These are phyloP conservation scores for Oryzias celebensis DNA, from an alignment of 2,113 vertebrate genomes.

Conservation along the genomic window DNA sequence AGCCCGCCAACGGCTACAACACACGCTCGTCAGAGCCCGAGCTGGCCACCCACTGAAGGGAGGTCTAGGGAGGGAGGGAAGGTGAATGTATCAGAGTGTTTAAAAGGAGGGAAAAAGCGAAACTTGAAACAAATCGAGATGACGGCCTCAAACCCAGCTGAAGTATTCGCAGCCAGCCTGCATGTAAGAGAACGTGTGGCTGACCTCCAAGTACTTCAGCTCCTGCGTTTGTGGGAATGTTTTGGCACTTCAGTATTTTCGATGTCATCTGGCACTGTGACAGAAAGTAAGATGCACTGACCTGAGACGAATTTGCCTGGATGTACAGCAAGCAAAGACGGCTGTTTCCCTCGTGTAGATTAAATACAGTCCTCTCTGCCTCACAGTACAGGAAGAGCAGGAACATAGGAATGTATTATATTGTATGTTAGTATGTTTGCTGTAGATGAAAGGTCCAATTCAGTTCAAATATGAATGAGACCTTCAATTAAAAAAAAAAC, in stretches of 20 bases:
- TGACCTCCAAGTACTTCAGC: constrained; percentile 48
- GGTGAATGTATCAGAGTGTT: constrained; percentile 66
- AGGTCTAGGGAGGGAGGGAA: constrained; percentile 16
- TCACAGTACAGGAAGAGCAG: constrained; percentile 48
- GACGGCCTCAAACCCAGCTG: constrained; percentile 49
- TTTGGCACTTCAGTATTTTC: constrained; percentile 45
- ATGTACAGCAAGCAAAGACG: constrained; percentile 60
- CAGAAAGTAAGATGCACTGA: constrained; percentile 61
- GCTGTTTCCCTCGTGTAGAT: constrained; percentile 62
- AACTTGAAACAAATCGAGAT: constrained; percentile 55
- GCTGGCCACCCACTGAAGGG: constrained; percentile 64
- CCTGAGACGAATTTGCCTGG: constrained; percentile 63
- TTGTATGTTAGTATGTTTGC: constrained; percentile 77
- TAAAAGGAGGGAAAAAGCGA: constrained; percentile 29
- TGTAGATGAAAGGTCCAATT: constrained; percentile 71
- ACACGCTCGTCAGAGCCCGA: constrained; percentile 60
- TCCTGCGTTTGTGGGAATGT: constrained; percentile 42
- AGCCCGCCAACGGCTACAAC: constrained; percentile 77
- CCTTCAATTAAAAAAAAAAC: constrained; percentile 50
- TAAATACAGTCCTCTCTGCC: constrained; percentile 68
- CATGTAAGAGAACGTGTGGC: constrained; percentile 22
- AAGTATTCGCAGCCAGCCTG: constrained; percentile 47
- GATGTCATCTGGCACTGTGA: constrained; percentile 65
- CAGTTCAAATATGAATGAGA: constrained; percentile 69
- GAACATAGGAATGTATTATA: constrained; percentile 80